Base-by-base conservation (phyloP, 2,888 invertebrate species). In the Xestia xanthographa region DNA sequence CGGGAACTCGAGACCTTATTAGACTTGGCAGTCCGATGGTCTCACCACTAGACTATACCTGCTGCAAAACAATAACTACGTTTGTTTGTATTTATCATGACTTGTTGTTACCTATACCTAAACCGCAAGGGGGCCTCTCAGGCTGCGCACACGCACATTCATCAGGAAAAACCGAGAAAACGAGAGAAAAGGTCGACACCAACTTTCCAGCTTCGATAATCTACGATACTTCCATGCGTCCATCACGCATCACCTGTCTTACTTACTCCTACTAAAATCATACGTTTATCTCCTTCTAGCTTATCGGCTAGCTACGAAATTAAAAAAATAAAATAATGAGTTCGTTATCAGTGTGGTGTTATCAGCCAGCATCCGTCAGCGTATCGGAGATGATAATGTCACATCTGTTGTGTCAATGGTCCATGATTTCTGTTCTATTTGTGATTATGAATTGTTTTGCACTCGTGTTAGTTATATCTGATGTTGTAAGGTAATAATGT, bases 301-400 rank as follows among this genome's bases (percentile, higher is more conserved):
- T 89, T 92, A 93, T 93, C 93, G 89, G 89, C 87, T 91, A 92
- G 91, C 91, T 92, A 85, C 89, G 92, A 94, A 94, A 93, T 93
- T 92, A 94, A 94, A 95, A 95, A 95, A 90, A 94, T 92, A 92
- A 92, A 93, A 92, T 94, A 94, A 93, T 92, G 92, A 93, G 91
- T 92, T 92, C 90, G 88, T 87, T 92, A 92, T 92, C 92, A 81
- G 63, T 34, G 50, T 26, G 83, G 84, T 83, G 85, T 76, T 94
- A 93, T 93, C 93, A 83, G 68, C 79, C 94, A 94, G 95, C 95
- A 94, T 95, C 95, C 95, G 95, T 92, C 89, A 92, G 88, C 90
- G 86, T 94, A 95, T 91, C 91, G 84, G 48, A n/a, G 41, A 75
- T 87, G 94, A 95, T 95, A 95, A 92, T 79, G 76, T 79, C 88